These are phyloP conservation scores for Myopa tessellatipennis DNA, from an alignment of 2,888 invertebrate genomes.

Conservation along the genomic window DNA sequence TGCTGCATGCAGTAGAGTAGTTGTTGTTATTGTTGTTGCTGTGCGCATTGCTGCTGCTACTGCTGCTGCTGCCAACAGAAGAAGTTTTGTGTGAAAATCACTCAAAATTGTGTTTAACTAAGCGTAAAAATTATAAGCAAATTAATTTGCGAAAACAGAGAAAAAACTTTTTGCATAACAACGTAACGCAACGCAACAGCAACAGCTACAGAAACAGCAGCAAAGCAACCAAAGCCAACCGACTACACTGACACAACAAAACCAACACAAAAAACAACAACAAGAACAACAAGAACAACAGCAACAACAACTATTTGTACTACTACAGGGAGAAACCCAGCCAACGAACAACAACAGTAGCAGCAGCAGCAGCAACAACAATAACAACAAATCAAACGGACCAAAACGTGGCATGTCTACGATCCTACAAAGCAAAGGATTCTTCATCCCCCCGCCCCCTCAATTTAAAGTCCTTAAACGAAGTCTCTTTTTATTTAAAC, in stretches of 20 bases:
- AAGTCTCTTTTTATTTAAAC: background rate
- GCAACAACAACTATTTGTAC: no score
- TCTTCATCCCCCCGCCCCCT: background rate
- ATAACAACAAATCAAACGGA: constrained; percentile 12
- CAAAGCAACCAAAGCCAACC: background rate
- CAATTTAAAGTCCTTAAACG: background rate
- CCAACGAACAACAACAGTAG: background rate
- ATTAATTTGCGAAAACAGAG: constrained; percentile 62
- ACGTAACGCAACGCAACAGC: constrained; percentile 41
- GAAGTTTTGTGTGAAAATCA: constrained; percentile 61
- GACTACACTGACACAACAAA: background rate
- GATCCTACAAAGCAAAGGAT: background rate
- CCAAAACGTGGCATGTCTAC: constrained; percentile 13
- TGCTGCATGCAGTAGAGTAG: background rate
- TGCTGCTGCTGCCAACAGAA: constrained; percentile 1
- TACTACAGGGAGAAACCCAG: background rate
- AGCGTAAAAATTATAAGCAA: constrained; percentile 69
- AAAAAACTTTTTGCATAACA: constrained; percentile 32
- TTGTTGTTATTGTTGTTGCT: background rate
- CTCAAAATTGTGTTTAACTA: constrained; percentile 68
- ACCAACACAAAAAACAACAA: background rate
- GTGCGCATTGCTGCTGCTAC: background rate
- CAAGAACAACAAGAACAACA: constrained; percentile 7
- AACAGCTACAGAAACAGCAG: constrained; percentile 34
- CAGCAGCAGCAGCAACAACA: background rate